These are phyloP conservation scores for Argyresthia goedartella DNA, from an alignment of 2,888 invertebrate species.

Conservation along the genomic window DNA sequence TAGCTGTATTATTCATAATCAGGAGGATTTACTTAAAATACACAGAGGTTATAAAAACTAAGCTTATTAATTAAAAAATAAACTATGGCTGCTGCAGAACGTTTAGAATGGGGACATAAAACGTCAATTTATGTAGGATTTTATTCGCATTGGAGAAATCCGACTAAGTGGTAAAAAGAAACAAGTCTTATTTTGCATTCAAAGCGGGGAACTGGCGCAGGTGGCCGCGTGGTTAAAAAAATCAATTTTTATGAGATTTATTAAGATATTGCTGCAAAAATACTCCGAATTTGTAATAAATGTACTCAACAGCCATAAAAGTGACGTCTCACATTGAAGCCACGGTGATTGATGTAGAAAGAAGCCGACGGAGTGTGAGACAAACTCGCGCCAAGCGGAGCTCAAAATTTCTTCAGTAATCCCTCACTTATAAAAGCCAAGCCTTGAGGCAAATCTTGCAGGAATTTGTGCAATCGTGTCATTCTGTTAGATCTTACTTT, in stretches of 20 bases:
- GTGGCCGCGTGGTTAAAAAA: constrained; percentile 63
- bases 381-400: no score
- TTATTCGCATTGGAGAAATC: constrained; percentile 51
- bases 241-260: constrained; percentile 67
- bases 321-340: constrained; percentile 9
- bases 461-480: no score
- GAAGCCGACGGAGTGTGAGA: neutral
- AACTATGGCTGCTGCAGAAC: no score
- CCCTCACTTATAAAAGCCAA: no score
- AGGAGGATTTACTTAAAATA: no score
- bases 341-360: neutral
- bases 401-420: no score
- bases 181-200: constrained; percentile 67
- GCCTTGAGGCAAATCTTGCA: no score
- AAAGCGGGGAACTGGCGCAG: constrained; percentile 56
- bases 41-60: no score
- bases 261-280: constrained; percentile 56
- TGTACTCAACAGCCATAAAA: constrained; percentile 16
- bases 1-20: no score
- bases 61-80: no score
- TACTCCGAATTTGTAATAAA: constrained; percentile 33
- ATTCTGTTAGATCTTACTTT: no score
- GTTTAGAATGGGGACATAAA: constrained; percentile 25
- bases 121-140: constrained; percentile 53
- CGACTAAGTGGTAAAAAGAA: constrained; percentile 66